A percentile compares a stretch with the other conserved stretches of the same genome.
These are phyloP conservation scores for Drosophila rellima DNA, from an alignment of 2,888 invertebrate species.

Conservation along the genomic window DNA sequence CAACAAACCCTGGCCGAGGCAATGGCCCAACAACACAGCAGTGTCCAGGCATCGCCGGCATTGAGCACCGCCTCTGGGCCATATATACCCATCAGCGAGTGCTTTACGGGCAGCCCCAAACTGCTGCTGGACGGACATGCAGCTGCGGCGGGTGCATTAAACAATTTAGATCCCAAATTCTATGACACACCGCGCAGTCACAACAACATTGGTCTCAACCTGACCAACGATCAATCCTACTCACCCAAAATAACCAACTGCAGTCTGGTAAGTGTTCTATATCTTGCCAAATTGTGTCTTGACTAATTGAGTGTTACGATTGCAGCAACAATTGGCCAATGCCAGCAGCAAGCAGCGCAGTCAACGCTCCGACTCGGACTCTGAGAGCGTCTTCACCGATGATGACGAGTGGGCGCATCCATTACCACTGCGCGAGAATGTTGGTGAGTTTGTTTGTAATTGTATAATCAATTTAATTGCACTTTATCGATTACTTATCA, in stretches of 20 bases:
- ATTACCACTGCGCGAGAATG: slow-evolving; percentile 85
- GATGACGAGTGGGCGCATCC: slow-evolving; percentile 89
- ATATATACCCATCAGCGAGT: slow-evolving; percentile 97
- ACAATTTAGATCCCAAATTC: slow-evolving; percentile 87
- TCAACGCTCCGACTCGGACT: slow-evolving; percentile 88
- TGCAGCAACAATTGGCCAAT: slow-evolving; percentile 65
- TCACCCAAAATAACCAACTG: slow-evolving; percentile 86
- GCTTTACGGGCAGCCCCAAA: slow-evolving; percentile 92
- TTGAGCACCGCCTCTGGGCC: slow-evolving; percentile 91
- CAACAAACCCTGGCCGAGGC: slow-evolving; percentile 80
- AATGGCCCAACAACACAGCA: slow-evolving; percentile 65
- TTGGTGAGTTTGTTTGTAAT: slow-evolving; percentile 82
- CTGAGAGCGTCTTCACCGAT: slow-evolving; percentile 90
- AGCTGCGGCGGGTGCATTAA: slow-evolving; percentile 75
- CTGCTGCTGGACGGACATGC: slow-evolving; percentile 61
- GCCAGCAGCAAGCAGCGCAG: slow-evolving; percentile 66
- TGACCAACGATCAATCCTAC: slow-evolving; percentile 86
- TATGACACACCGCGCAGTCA: slow-evolving; percentile 86
- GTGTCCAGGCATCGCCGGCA: slow-evolving; percentile 88
- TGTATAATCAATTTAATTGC: no score
- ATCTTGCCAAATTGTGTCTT: background rate
- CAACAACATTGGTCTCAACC: slow-evolving; percentile 85
- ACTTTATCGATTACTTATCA: no score
- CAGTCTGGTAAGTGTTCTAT: slow-evolving; percentile 73
- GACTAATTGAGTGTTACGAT: background rate